A percentile compares a stretch with the other conserved stretches of the same genome.
Evolutionary conservation across 1,140 invertebrate species (phyloP).

Genomic region (Nixonia krombeini): DNA sequence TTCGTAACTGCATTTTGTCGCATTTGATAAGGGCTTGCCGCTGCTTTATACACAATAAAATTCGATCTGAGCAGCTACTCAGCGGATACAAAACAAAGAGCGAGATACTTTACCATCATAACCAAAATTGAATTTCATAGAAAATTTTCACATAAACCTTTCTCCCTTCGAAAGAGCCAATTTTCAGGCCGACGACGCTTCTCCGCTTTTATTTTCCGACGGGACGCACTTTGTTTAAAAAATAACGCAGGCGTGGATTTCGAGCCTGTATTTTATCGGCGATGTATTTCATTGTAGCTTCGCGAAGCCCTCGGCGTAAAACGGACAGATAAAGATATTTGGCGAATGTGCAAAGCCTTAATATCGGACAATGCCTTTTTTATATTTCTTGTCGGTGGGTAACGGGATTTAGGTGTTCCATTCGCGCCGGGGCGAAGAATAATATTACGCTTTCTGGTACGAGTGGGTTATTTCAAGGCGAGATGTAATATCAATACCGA

Average conservation of each 20-base stretch:
- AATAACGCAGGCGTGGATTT: too few species aligned
- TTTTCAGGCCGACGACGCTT: too few species aligned
- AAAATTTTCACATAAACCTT: constrained; percentile 30
- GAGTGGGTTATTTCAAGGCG: constrained; percentile 24
- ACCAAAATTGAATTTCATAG: constrained; percentile 24
- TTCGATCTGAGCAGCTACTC: constrained; percentile 30
- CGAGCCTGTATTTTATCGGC: too few species aligned
- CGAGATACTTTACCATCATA: constrained; percentile 3
- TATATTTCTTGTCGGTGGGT: constrained; percentile 3
- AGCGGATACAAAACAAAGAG: neutral
- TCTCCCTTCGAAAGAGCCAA: neutral
- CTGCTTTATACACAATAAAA: constrained; percentile 37
- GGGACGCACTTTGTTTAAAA: too few species aligned
- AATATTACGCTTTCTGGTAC: constrained; percentile 20
- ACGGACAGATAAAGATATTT: neutral
- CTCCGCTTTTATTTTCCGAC: too few species aligned
- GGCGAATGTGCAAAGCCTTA: neutral
- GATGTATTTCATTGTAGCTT: neutral
- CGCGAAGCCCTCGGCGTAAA: neutral
- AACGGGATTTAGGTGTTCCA: constrained; percentile 12
- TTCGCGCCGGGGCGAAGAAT: constrained; percentile 5
- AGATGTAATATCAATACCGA: constrained; percentile 38
- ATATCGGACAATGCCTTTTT: constrained; percentile 10
- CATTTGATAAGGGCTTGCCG: constrained; percentile 38
- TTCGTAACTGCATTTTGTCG: constrained; percentile 32